Percentiles rank a stretch among this genome's conserved stretches.
Conservation (phyloP, 2,888 invertebrate species). For the Cerceris ruficornis region DNA sequence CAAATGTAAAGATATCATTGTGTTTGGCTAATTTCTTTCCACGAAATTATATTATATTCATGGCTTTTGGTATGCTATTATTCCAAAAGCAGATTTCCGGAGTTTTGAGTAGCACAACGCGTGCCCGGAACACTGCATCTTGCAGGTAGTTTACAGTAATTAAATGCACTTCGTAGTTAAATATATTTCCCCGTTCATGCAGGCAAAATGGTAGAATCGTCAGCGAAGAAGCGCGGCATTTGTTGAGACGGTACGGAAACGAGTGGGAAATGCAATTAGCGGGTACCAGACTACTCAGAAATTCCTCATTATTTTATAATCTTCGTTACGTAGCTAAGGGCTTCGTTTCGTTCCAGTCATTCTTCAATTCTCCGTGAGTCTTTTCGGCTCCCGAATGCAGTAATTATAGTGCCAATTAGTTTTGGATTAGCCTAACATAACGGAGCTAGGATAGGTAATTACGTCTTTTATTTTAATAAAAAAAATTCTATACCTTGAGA, state of each 20-base stretch:
- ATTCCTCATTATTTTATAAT: slow-evolving; percentile 46
- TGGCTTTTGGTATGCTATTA: background rate
- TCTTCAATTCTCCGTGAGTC: background rate
- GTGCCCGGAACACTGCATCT: background rate
- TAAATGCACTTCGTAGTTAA: background rate
- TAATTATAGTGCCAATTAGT: too few species aligned
- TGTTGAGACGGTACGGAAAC: slow-evolving; percentile 44
- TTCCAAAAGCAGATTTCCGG: background rate
- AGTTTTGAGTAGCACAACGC: background rate
- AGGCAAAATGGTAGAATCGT: slow-evolving; percentile 26
- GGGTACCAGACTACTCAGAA: slow-evolving; percentile 43
- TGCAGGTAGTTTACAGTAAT: background rate
- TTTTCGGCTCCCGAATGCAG: background rate
- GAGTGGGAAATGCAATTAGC: slow-evolving; percentile 53
- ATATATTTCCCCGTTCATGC: slow-evolving; percentile 36
- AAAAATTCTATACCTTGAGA: too few species aligned
- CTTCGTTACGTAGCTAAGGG: slow-evolving; percentile 1
- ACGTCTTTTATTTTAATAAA: too few species aligned
- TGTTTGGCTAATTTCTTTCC: background rate
- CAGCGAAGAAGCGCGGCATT: slow-evolving; percentile 24
- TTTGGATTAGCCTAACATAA: too few species aligned
- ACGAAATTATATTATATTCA: background rate
- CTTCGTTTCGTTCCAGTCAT: background rate
- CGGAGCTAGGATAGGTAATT: too few species aligned
- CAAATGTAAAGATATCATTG: too few species aligned